Base-by-base conservation (phyloP, 1,140 invertebrate genomes). In the Drosophila ficusphila region DNA sequence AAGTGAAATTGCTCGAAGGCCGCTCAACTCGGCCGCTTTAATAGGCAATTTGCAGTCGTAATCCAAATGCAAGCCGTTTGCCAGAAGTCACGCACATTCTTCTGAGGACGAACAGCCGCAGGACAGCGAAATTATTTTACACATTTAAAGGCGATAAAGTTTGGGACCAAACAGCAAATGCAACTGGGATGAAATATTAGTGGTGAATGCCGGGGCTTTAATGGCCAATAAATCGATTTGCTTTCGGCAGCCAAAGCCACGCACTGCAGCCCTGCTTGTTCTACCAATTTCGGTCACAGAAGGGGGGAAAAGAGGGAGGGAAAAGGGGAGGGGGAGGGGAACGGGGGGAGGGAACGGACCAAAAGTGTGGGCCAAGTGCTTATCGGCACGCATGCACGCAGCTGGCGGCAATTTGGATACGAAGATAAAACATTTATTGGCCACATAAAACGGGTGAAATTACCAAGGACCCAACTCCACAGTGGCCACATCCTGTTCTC, bases 351-450 rank as follows among this genome's bases (percentile, higher is more conserved):
- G 23, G 23, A 23, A 23, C 2, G 23, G 23, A 23, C n/a, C n/a
- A n/a, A n/a, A 23, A 23, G 23, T 38, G 34, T 46, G 49, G 52
- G 49, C 27, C n/a, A 29, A 29, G 25, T 42, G 76, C 81, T 86
- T 85, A 85, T 85, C 82, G 82, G 76, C 82, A 88, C 62, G 81
- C 81, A 81, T 88, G 72, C 82, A 88, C 77, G 82, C 82, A 86
- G 81, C 81, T 85, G 81, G 61, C 54, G 68, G 72, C 76, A 81
- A 85, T 85, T 85, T 86, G 81, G 81, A 69, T 85, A 73, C 81
- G 68, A 69, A 85, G 81, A 85, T 85, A 85, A 85, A 85, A 75
- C 81, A 85, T 85, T 85, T 86, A 85, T 85, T 85, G 81, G 81
- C 72, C 81, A 81, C 76, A 86, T 86, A 85, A 85, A 85, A 85